Percentiles rank a stretch among this genome's conserved stretches.
phyloP scores from a whole-genome alignment of 2,797 vertebrate genomes.

The Cottoperca gobio region DNA sequence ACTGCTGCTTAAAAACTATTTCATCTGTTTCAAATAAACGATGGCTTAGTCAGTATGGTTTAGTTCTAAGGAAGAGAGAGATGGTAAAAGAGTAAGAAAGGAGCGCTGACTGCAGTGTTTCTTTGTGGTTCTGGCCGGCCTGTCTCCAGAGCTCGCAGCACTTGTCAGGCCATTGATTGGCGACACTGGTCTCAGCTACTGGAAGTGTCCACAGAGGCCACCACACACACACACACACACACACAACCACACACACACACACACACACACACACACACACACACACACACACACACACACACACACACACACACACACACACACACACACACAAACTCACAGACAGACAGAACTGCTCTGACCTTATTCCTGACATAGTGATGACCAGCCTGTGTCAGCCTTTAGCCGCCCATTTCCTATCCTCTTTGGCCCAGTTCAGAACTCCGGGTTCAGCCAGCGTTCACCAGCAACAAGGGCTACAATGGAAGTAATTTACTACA shows the following conservation, averaged over 20 bases:
- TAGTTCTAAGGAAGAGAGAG: slow-evolving; percentile 14
- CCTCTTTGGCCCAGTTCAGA: slow-evolving; percentile 47
- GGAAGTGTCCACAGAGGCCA: slow-evolving; percentile 69
- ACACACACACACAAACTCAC: slow-evolving; percentile 44
- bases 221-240: slow-evolving; percentile 27
- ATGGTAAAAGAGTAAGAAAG: slow-evolving; percentile 21
- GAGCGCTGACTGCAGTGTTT: slow-evolving; percentile 66
- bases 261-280: slow-evolving; percentile 49
- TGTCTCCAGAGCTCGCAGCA: slow-evolving; percentile 67
- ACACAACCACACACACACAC: slow-evolving; percentile 37
- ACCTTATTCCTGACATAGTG: slow-evolving; percentile 68
- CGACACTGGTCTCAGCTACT: slow-evolving; percentile 67
- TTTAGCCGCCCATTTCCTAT: slow-evolving; percentile 15
- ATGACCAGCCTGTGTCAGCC: slow-evolving; percentile 60
- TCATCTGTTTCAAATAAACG: slow-evolving; percentile 13
- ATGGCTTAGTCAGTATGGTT: slow-evolving; percentile 8
- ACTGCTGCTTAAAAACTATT: neutral
- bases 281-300: slow-evolving; percentile 49
- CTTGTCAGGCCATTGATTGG: slow-evolving; percentile 75
- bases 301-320: slow-evolving; percentile 49
- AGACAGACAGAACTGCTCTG: slow-evolving; percentile 42
- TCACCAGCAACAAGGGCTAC: slow-evolving; percentile 15
- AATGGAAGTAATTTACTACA: neutral
- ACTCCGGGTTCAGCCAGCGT: slow-evolving; percentile 40
- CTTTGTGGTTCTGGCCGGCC: slow-evolving; percentile 33